Base-by-base conservation (phyloP, 1,140 invertebrate genomes). In the Drosophila cardini region DNA sequence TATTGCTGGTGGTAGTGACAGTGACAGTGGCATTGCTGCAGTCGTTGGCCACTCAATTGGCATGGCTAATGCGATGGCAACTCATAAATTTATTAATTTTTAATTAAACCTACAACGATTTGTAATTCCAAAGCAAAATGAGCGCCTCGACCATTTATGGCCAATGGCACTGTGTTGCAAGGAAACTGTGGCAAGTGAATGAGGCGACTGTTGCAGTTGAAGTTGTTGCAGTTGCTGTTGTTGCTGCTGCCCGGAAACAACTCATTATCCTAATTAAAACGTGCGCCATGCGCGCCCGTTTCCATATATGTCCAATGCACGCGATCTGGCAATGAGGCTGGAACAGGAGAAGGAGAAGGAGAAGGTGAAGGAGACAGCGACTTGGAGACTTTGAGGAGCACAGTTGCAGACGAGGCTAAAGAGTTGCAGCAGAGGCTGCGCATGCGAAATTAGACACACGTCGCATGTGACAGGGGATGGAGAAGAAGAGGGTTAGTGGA, bases 221-320 rank as follows among this genome's bases (percentile, higher is more conserved):
- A 30, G 36, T 21, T 57, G 73, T 10, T 45, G 48, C 13, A 15
- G 30, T 2, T 40, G 32, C 11, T 36, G 16, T 26, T 32, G 46
- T 34, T 57, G 48, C 50, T 55, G 65, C 38, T 38, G 71, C 78
- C 89, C 90, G 90, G 90, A 91, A 91, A 91, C 89, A 91, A 90
- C 89, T 91, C 90, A 91, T 91, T 91, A 91, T 91, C 90, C 90
- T 91, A 91, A 91, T 91, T 91, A 91, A 91, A 91, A 91, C 90
- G 90, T 91, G 85, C 84, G 82, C 81, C 84, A 80, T 90, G 84
- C 89, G 90, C 90, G 82, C 76, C 74, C 70, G 63, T 72, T 80
- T 77, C 84, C 84, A 89, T 84, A 89, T 89, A 89, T 89, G 84
- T 72, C 67, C 84, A 89, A 80, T 90, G 78, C 86, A 90, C 87